Base-by-base conservation (phyloP, 2,113 vertebrate genomes). In the Siphamia tubifer region DNA sequence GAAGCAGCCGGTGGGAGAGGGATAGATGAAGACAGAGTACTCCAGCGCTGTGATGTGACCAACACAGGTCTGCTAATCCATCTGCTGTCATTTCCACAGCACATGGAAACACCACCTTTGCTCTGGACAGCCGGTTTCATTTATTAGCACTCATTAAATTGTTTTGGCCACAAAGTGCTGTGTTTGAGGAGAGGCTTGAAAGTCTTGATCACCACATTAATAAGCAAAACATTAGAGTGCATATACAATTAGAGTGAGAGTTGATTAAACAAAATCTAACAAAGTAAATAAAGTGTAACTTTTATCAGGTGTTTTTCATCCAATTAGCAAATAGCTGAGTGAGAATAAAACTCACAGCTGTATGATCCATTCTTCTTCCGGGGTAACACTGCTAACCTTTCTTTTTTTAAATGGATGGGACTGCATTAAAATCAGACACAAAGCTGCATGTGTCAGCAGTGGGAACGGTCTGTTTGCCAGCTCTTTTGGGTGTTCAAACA, bases 1-100 rank as follows among this genome's bases (percentile, higher is more conserved):
- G 12, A 19, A 48, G 62, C 24, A 27, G 39, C 31, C 10, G 32
- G 31, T 52, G 20, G 7, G 20, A 45, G 47, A 25, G 35, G n/a
- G 2, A 65, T 51, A 40, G 52, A 65, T 51, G 45, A 68, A 54
- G 56, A 52, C 39, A 43, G 45, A 69, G 36, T 21, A 21, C 31
- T 15, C 15, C 61, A 43, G 51, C 6, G 25, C 38, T 61, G 60
- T 57, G 62, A 60, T 55, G 54, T 68, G 56, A 62, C 49, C 52
- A 53, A 52, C 28, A 28, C 39, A 68, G 19, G 61, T 47, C 63
- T 54, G 43, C 27, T 60, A 32, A 74, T 71, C 40, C 44, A 63
- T 64, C 45, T 44, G 74, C 24, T 55, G 49, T 27, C 19, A 38
- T 39, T 31, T 47, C 54, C 48, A 36, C 32, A 34, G n/a, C 38